Base-by-base conservation (phyloP, 1,140 invertebrate genomes). In the Oedothorax gibbosus region DNA sequence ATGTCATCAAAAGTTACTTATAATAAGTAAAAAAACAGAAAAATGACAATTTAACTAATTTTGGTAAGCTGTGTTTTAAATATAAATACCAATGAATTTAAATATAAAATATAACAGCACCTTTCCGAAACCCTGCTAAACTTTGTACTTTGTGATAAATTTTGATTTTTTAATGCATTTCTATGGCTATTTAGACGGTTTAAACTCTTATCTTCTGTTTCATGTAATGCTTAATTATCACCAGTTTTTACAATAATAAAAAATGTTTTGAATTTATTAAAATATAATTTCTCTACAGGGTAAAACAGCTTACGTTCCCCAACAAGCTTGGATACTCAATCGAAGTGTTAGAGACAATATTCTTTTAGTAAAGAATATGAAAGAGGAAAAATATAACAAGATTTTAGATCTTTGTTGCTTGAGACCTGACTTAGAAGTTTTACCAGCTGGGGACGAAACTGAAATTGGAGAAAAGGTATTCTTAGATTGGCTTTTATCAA, bases 401-500 rank as follows among this genome's bases (percentile, higher is more conserved):
- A 89, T 89, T 14, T 87, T 92, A 21, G 77, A 87, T 35, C 88
- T 88, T 20, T 90, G 90, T 76, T 87, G 88, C 50, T 85, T 92
- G 12, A 87, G 85, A 68, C 85, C 88, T 11, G 91, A 92, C 76
- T 87, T 92, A 20, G 87, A 90, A 35, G 88, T 89, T 21, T 88
- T 95, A 50, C 91, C 93, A 0, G 89, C 90, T 72, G 92, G 92
- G 15, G 94, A 95, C 87, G 88, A 92, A 68, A 94, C 93, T 12
- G 93, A 94, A 72, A 92, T 93, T 56, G 93, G 92, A 4, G 92
- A 93, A 87, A 90, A 91, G 64, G 93, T 83, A 95, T 86, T 35
- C 35, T 35, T 35, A 35, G 35, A 35, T 35, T 35, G 9, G 4
- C 5, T 60, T n/a, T 60, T 60, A 60, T 60, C 12, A 60, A 60